These are phyloP conservation scores for Melinaea menophilus DNA, from an alignment of 2,888 invertebrate species.

Conservation along the genomic window DNA sequence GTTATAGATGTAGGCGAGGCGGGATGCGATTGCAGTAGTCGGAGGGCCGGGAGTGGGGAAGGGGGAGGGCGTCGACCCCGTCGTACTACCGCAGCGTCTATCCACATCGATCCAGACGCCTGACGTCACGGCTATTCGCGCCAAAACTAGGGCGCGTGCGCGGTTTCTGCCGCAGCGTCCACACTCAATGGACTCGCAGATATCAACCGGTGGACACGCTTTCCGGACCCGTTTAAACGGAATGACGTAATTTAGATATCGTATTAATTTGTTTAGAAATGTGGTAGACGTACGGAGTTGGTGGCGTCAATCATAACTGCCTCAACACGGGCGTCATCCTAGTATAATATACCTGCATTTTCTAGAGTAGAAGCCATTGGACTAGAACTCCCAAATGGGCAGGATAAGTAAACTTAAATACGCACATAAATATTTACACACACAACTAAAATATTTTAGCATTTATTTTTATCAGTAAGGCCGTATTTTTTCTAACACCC, in stretches of 20 bases:
- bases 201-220: conserved; percentile 67
- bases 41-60: conserved; percentile 46
- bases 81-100: conserved; percentile 78
- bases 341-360: conserved; percentile 71
- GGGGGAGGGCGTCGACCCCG: conserved; percentile 73
- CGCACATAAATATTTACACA: no score
- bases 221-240: conserved; percentile 48
- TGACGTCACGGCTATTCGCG: conserved; percentile 78
- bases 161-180: conserved; percentile 71
- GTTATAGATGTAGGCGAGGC: conserved; percentile 56
- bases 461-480: conserved; percentile 3
- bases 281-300: conserved; percentile 77
- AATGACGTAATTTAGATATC: conserved; percentile 9
- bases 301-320: conserved; percentile 70
- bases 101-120: conserved; percentile 78
- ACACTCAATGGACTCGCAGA: conserved; percentile 71
- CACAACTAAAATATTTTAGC: conserved; percentile 12
- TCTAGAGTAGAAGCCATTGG: conserved; percentile 72
- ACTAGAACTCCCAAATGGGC: conserved; percentile 74
- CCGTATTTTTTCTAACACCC: neutral
- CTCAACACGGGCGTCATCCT: conserved; percentile 76
- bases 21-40: conserved; percentile 74
- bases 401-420: conserved; percentile 45
- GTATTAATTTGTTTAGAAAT: conserved; percentile 36
- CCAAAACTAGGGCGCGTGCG: conserved; percentile 76